A percentile compares a stretch with the other conserved stretches of the same genome.
Conservation (phyloP, 2,797 vertebrate genomes). For the Linurgus olivaceus region DNA sequence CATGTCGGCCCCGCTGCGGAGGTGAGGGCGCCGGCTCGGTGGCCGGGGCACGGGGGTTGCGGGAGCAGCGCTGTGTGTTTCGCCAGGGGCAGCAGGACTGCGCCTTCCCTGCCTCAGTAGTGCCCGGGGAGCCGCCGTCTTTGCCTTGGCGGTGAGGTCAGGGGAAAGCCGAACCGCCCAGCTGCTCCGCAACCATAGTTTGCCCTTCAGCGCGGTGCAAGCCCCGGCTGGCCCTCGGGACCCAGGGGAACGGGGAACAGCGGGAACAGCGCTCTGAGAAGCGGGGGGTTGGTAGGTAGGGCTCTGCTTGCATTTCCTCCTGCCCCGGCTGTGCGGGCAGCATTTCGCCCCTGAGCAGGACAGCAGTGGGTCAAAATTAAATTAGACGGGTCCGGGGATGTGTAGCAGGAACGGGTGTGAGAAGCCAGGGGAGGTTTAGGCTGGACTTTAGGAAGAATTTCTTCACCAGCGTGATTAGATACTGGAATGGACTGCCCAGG, state of each 20-base stretch:
- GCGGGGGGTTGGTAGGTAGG: rapidly evolving
- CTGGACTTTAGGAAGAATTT: neutral
- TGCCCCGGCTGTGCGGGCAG: neutral
- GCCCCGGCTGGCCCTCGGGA: neutral
- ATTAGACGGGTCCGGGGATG: rapidly evolving
- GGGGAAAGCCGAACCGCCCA: rapidly evolving
- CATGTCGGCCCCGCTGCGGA: neutral
- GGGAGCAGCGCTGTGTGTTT: rapidly evolving
- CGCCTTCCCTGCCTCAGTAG: rapidly evolving
- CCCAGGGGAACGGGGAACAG: rapidly evolving
- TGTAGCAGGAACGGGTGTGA: neutral
- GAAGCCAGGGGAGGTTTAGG: neutral
- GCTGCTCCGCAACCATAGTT: rapidly evolving
- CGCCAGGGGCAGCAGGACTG: neutral
- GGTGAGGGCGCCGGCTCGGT: neutral
- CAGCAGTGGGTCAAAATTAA: rapidly evolving
- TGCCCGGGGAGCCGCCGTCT: neutral
- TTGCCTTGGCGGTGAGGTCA: neutral
- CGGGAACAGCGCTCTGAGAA: too few relatives aligned
- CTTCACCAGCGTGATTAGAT: too few relatives aligned
- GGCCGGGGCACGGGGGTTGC: rapidly evolving
- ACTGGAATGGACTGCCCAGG: too few relatives aligned
- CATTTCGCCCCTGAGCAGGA: rapidly evolving
- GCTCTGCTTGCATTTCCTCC: too few relatives aligned
- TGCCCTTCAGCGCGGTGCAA: rapidly evolving